These are phyloP conservation scores for Pectinophora gossypiella DNA, from an alignment of 1,140 invertebrate genomes.

Conservation along the genomic window DNA sequence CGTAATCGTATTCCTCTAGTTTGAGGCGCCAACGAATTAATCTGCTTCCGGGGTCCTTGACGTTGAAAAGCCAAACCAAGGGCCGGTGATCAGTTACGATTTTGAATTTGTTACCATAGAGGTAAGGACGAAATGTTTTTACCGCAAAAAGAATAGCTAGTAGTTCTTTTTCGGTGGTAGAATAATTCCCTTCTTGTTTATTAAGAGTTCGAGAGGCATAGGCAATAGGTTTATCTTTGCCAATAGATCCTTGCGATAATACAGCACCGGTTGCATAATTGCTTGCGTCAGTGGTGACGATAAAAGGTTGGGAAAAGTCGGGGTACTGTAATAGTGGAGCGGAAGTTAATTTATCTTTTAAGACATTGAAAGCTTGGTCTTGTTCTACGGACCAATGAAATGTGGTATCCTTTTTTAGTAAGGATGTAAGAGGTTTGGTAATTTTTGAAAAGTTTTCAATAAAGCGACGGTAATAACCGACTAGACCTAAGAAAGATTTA, in stretches of 20 bases:
- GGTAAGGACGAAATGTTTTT: conserved; percentile 70
- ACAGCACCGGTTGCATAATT: conserved; percentile 43
- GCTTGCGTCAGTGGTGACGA: conserved; percentile 54
- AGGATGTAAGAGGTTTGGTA: conserved; percentile 31
- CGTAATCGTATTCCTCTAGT: conserved; percentile 62
- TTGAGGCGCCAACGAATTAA: conserved; percentile 72
- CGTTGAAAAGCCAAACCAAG: conserved; percentile 65
- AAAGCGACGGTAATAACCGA: conserved; percentile 42
- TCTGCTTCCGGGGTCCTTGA: conserved; percentile 62
- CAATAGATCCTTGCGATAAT: conserved; percentile 33
- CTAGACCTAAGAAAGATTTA: conserved; percentile 56
- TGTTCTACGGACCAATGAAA: conserved; percentile 29
- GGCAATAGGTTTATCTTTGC: conserved; percentile 38
- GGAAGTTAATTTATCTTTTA: conserved; percentile 50
- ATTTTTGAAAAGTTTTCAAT: conserved; percentile 34
- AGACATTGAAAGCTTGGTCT: conserved; percentile 43
- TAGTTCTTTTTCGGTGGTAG: conserved; percentile 33
- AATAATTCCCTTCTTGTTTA: conserved; percentile 25
- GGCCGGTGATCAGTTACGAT: conserved; percentile 72
- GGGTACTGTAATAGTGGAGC: conserved; percentile 55
- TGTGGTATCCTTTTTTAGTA: conserved; percentile 26
- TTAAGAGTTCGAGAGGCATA: conserved; percentile 38
- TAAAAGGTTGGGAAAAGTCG: conserved; percentile 43
- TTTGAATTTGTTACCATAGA: conserved; percentile 64
- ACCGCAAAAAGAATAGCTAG: conserved; percentile 52